phyloP scores from a whole-genome alignment of 2,113 vertebrate species.

The Aplodontia rufa region DNA sequence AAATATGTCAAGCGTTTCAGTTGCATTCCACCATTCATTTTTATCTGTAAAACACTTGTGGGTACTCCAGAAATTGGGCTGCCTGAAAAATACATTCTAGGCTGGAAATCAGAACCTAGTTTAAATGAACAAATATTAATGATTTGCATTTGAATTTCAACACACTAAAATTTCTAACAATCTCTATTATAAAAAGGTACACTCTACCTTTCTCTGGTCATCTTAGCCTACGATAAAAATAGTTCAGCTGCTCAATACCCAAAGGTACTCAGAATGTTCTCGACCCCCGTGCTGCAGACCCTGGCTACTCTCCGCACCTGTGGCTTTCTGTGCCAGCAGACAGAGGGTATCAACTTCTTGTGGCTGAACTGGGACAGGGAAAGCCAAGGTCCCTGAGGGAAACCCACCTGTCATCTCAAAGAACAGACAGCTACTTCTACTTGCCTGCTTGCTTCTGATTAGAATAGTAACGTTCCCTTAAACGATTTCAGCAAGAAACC shows the following conservation, averaged over 20 bases:
- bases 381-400: not conserved
- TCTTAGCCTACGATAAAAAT: constrained; percentile 68
- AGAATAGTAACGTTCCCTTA: not conserved
- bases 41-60: not conserved
- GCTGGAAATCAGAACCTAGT: not conserved
- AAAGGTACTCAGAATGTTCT: constrained; percentile 40
- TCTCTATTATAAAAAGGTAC: not conserved
- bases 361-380: not conserved
- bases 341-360: not conserved
- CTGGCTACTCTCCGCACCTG: fast-evolving
- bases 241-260: not conserved
- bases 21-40: not conserved
- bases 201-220: constrained; percentile 55
- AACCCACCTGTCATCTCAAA: not conserved
- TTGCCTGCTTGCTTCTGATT: not conserved
- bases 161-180: constrained; percentile 30
- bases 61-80: not conserved
- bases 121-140: not conserved
- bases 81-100: not conserved
- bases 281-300: not conserved
- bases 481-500: not conserved
- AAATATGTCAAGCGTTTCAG: constrained; percentile 27
- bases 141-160: not conserved
- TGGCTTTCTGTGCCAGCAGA: not conserved
- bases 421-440: not conserved